These are phyloP conservation scores for Diaprepes abbreviatus DNA, from an alignment of 2,888 invertebrate species.

Conservation along the genomic window DNA sequence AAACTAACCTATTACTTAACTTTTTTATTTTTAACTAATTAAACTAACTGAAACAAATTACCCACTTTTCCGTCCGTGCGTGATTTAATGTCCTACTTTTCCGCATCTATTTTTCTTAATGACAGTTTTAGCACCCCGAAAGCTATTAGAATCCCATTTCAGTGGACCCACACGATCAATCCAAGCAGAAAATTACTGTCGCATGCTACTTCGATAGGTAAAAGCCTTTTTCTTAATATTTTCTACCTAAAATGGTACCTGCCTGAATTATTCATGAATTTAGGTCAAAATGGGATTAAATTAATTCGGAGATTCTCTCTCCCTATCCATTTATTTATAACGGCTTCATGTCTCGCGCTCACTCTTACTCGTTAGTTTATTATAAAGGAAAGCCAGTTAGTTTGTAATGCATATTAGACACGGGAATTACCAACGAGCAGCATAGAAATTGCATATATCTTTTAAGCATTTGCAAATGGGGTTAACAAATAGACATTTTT, in stretches of 20 bases:
- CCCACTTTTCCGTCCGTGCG: background rate
- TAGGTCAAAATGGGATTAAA: slow-evolving; percentile 33
- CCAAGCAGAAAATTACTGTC: slow-evolving; percentile 39
- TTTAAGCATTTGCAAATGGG: no score
- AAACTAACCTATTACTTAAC: no score
- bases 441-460: no score
- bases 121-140: slow-evolving; percentile 27
- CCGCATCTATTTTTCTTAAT: slow-evolving; percentile 14
- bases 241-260: slow-evolving; percentile 23
- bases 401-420: background rate
- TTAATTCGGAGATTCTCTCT: slow-evolving; percentile 26
- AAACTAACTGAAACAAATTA: no score
- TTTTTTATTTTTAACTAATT: no score
- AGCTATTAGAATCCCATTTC: slow-evolving; percentile 40
- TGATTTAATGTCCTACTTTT: slow-evolving; percentile 4
- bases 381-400: background rate
- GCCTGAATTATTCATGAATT: slow-evolving; percentile 37
- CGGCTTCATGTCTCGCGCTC: background rate
- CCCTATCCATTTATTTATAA: slow-evolving; percentile 17
- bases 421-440: no score
- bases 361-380: slow-evolving; percentile 22
- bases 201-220: slow-evolving; percentile 16
- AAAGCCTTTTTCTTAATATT: slow-evolving; percentile 36
- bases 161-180: slow-evolving; percentile 39
- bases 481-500: no score